These are phyloP conservation scores for Meganola albula DNA, from an alignment of 2,888 invertebrate genomes.

Conservation along the genomic window DNA sequence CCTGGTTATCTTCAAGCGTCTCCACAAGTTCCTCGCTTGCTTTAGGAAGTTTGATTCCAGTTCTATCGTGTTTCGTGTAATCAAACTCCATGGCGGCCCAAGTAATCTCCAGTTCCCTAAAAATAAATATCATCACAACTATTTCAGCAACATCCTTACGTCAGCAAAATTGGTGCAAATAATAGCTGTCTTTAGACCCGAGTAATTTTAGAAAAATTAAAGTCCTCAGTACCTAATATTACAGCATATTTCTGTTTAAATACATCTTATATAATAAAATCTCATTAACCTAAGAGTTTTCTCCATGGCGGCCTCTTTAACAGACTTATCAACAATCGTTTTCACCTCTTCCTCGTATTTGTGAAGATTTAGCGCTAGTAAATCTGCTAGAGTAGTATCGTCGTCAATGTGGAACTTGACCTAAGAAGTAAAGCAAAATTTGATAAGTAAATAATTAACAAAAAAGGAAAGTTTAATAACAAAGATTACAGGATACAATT, in stretches of 20 bases:
- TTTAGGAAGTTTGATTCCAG: constrained; percentile 85
- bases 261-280: too few relatives aligned
- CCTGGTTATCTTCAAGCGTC: constrained; percentile 96
- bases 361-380: constrained; percentile 91
- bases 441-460: too few relatives aligned
- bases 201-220: too few relatives aligned
- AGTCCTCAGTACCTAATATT: too few relatives aligned
- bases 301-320: constrained; percentile 97
- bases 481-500: too few relatives aligned
- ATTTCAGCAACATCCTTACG: too few relatives aligned
- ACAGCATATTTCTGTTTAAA: too few relatives aligned
- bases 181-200: too few relatives aligned
- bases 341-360: constrained; percentile 97
- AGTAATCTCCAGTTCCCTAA: constrained; percentile 85
- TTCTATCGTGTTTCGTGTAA: constrained; percentile 87
- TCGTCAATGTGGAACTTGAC: constrained; percentile 89
- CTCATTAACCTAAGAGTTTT: constrained; percentile 83
- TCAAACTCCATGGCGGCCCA: constrained; percentile 92
- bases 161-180: too few relatives aligned
- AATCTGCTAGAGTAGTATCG: constrained; percentile 90
- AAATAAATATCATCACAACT: too few relatives aligned
- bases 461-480: too few relatives aligned
- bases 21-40: constrained; percentile 93
- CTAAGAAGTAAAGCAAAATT: too few relatives aligned
- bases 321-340: constrained; percentile 96